Evolutionary conservation across 2,888 invertebrate genomes (phyloP).

Genomic region (Itoplectis maculator): DNA sequence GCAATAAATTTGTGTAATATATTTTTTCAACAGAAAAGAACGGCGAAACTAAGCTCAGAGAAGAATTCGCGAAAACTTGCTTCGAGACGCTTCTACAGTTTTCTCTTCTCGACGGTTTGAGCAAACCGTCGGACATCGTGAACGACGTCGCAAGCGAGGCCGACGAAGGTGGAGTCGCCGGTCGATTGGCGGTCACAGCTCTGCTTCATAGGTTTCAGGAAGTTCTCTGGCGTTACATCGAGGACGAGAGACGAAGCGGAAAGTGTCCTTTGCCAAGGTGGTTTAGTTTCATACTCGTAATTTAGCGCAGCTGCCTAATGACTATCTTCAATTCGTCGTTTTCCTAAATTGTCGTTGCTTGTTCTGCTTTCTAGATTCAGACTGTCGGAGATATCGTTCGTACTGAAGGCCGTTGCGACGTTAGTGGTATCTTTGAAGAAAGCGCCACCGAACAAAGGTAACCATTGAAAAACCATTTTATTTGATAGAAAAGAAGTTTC

Average conservation of each 20-base stretch:
- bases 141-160: conserved; percentile 74
- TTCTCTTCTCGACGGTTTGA: conserved; percentile 92
- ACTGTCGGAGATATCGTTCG: conserved; percentile 97
- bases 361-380: conserved; percentile 89
- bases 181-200: conserved; percentile 95
- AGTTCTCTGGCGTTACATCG: conserved; percentile 94
- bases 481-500: neutral
- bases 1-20: neutral
- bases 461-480: neutral
- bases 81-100: conserved; percentile 98
- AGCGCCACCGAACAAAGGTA: conserved; percentile 94
- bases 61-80: conserved; percentile 98
- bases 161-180: conserved; percentile 88
- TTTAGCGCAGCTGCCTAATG: neutral
- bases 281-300: conserved; percentile 59
- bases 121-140: conserved; percentile 79
- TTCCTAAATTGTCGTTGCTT: conserved; percentile 55
- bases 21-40: conserved; percentile 77
- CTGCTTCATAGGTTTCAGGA: conserved; percentile 96
- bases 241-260: conserved; percentile 93
- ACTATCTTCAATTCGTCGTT: conserved; percentile 43
- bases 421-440: conserved; percentile 96
- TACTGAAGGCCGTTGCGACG: conserved; percentile 96
- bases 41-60: conserved; percentile 89
- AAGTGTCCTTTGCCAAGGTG: conserved; percentile 94